These are phyloP conservation scores for Anisognathus igniventris DNA, from an alignment of 2,797 vertebrate genomes.

Conservation along the genomic window DNA sequence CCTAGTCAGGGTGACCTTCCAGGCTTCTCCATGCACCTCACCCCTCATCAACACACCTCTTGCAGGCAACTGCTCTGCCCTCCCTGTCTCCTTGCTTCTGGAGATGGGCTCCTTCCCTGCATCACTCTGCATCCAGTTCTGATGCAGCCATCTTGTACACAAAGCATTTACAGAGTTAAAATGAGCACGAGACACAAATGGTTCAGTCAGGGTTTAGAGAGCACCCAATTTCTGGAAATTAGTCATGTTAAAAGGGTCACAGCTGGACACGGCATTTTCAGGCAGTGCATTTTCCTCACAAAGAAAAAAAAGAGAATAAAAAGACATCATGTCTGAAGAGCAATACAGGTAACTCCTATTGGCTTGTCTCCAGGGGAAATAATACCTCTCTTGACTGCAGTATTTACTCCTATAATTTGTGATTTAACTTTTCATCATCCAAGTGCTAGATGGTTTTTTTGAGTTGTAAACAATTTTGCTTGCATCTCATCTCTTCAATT, in stretches of 20 bases:
- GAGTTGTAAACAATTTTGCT: background rate
- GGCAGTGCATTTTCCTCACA: background rate
- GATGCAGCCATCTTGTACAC: background rate
- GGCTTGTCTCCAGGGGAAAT: background rate
- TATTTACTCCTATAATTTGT: background rate
- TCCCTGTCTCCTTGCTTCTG: background rate
- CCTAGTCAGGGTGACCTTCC: background rate
- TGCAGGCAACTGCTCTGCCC: fast-evolving
- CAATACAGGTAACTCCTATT: background rate
- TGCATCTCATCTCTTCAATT: background rate
- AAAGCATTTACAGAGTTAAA: background rate
- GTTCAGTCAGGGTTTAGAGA: background rate
- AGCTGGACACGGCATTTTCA: background rate
- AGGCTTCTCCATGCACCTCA: background rate
- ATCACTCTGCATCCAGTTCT: fast-evolving
- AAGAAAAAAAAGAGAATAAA: background rate
- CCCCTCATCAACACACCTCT: fast-evolving
- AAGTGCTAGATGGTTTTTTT: background rate
- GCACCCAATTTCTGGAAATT: background rate
- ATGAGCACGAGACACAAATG: background rate
- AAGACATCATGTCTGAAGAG: background rate
- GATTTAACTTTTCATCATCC: background rate
- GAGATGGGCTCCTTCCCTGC: background rate
- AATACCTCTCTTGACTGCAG: background rate
- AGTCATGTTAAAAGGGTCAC: background rate